These are phyloP conservation scores for Cladorhizidae sp. DNA, from an alignment of 37 sponge, comb jelly and placozoan species.

Conservation along the genomic window DNA sequence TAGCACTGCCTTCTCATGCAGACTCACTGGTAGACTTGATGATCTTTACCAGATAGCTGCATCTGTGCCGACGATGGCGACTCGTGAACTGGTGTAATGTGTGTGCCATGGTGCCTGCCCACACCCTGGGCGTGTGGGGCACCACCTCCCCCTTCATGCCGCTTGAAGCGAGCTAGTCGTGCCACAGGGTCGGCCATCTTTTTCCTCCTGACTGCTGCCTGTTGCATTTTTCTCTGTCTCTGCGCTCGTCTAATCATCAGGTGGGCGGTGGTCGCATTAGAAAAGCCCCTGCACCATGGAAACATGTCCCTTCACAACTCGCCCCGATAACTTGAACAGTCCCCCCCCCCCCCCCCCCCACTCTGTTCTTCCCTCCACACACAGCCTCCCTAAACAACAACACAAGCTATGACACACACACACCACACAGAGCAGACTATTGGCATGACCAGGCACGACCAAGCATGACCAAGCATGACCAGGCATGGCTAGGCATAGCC, in stretches of 20 bases:
- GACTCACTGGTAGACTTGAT: not conserved
- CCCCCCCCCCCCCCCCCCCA: no score
- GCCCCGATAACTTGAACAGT: no score
- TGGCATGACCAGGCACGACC: no score
- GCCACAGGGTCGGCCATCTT: constrained; percentile 44
- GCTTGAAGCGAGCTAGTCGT: constrained; percentile 39
- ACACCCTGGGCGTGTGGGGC: not conserved
- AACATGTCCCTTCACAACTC: no score
- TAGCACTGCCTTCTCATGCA: no score
- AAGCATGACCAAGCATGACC: no score
- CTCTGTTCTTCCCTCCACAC: no score
- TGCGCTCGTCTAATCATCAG: constrained; percentile 40
- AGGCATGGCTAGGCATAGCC: no score
- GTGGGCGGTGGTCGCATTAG: constrained; percentile 12
- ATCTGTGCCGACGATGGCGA: not conserved
- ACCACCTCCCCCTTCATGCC: not conserved
- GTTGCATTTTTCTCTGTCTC: constrained; percentile 31
- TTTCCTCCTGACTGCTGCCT: constrained; percentile 5
- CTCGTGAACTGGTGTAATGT: not conserved
- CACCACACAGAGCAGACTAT: no score
- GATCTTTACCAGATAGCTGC: not conserved
- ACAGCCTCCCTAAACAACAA: no score
- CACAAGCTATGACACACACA: no score
- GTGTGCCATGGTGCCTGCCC: not conserved
- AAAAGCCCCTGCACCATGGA: constrained; percentile 32